Evolutionary conservation across 2,888 invertebrate genomes (phyloP), one percentile per base, ranked within the genome.

Genomic region (Dione vanillae): DNA sequence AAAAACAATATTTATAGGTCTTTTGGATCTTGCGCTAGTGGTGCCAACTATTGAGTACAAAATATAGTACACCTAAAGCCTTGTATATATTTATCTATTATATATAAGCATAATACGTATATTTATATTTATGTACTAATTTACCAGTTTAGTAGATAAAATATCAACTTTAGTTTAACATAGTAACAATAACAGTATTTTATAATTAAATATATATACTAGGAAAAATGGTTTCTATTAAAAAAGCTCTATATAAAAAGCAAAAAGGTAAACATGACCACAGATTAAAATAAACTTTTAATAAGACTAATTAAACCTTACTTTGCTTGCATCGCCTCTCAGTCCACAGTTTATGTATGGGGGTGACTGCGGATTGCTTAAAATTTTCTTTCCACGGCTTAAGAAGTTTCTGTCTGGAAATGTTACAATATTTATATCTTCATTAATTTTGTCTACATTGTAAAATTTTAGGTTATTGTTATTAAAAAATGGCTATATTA

Each of bases 261-360:
- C n/a, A 27, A 20, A 20, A 0, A 52, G 27, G 5, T 27, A 27
- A 27, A 27, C 27, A 35, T 8, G 14, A 14, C 35, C 10, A 54
- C 35, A 54, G 35, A 35, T n/a, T 16, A 20, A 52, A 0, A 52
- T n/a, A 16, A 56, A 54, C 52, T 27, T 27, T 0, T 47, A 47
- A 16, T 10, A 19, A 11, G 47, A 49, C 11, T 35, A 49, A 20
- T 77, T 84, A 89, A 12, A 91, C 85, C 78, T 80, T 80, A 0
- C 80, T 83, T 16, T 78, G 80, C 67, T 86, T 87, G 78, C 91
- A 91, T 12, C 79, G 78, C 52, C 91, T 73, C 43, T 88, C 90
- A 19, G 81, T 81, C 91, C 91, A 92, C 70, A 91, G 83, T 0
- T 78, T 75, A 80, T 90, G 89, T 27, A 91, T 89, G 7, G 91